These are phyloP conservation scores for Scaptomyza tumidula DNA, from an alignment of 2,888 invertebrate genomes.

Conservation along the genomic window DNA sequence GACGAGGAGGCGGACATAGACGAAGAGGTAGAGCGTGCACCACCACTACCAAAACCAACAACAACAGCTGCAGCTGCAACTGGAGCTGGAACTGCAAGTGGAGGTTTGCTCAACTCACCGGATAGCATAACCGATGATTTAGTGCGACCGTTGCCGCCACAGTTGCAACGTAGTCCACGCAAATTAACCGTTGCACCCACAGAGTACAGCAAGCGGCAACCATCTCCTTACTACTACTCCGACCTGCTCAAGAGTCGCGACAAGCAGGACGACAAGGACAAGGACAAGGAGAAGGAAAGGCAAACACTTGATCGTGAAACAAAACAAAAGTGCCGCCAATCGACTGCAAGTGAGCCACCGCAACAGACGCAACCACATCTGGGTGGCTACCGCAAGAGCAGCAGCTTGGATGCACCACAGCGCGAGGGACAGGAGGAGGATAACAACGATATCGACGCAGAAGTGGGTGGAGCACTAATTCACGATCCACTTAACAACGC, in stretches of 20 bases:
- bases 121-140: slow-evolving; percentile 88
- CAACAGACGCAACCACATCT: slow-evolving; percentile 63
- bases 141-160: slow-evolving; percentile 84
- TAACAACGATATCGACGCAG: slow-evolving; percentile 17
- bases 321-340: slow-evolving; percentile 82
- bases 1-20: slow-evolving; percentile 86
- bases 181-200: slow-evolving; percentile 78
- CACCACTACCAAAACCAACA: slow-evolving; percentile 17
- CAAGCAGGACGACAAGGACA: slow-evolving; percentile 31
- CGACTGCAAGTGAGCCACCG: slow-evolving; percentile 85
- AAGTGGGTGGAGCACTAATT: slow-evolving; percentile 11
- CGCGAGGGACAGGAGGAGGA: slow-evolving; percentile 30
- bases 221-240: slow-evolving; percentile 93
- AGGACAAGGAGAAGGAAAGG: slow-evolving; percentile 72
- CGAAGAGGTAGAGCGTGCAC: slow-evolving; percentile 57
- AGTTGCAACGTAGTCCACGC: slow-evolving; percentile 83
- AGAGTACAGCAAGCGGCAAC: slow-evolving; percentile 87
- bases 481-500: slow-evolving; percentile 25
- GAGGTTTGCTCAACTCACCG: slow-evolving; percentile 88
- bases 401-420: slow-evolving; percentile 89
- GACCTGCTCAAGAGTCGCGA: slow-evolving; percentile 87
- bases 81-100: slow-evolving; percentile 65
- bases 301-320: slow-evolving; percentile 70
- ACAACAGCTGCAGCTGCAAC: slow-evolving; percentile 15
- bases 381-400: slow-evolving; percentile 88